Evolutionary conservation across 2,113 vertebrate genomes (phyloP), one percentile per base, ranked within the genome.

Genomic region (Morone chrysops): DNA sequence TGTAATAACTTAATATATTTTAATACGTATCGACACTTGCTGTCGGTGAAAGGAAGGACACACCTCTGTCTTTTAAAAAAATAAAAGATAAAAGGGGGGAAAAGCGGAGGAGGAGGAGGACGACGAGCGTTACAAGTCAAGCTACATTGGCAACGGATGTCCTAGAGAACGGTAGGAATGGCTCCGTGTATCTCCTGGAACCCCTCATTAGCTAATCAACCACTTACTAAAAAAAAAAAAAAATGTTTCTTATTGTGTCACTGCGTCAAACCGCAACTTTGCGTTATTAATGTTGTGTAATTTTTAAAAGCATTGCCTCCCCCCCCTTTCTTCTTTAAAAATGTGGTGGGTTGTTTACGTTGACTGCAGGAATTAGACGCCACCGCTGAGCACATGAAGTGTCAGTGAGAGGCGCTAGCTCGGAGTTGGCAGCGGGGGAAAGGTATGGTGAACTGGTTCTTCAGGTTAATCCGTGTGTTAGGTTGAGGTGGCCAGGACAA

Each of bases 161-260:
- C 84, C 89, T 20, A 81, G 60, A 82, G 92, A 92, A 91, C 93
- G 94, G 94, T 94, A 89, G 84, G 92, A 60, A 62, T 41, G 91
- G 86, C 76, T 79, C 70, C 75, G 89, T 89, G 25, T 92, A 92
- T 63, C 88, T 74, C 82, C 48, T 82, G 91, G 66, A 79, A 9
- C 1, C 31, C 14, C n/a, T 66, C 61, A 62, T 31, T 10, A 25
- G 80, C 72, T 76, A 63, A 73, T 87, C 67, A 75, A 43, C 54
- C 17, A 13, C 18, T 40, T 54, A 31, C 31, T 31, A 31, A 31
- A 25, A 4, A 0, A 6, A 0, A 11, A 9, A 6, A 0, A 0
- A 18, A 2, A 3, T 14, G 11, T 48, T 59, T 25, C 0, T 6
- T 60, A 1, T 6, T 14, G 10, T 76, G 72, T 79, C n/a, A 66